Base-by-base conservation (phyloP, 1,140 invertebrate genomes). In the Bicyclus anynana region DNA sequence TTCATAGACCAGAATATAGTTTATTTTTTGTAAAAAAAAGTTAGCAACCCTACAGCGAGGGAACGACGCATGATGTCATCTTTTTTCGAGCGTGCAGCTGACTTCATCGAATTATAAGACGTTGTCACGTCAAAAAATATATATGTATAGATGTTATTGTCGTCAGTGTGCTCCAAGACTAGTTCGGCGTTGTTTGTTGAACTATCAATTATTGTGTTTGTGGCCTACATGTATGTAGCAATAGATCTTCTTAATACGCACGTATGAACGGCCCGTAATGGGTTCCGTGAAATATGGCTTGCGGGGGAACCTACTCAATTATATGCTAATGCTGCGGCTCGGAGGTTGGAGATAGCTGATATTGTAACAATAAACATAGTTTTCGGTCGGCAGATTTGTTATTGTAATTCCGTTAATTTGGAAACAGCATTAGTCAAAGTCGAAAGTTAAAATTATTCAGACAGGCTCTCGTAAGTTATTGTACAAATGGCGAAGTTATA, bases 211-310 rank as follows among this genome's bases (percentile, higher is more conserved):
- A 38, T 16, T 38, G 13, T 38, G 37, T 38, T 38, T 38, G 13
- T 14, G 37, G 37, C 37, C 37, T 38, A 38, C 13, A 38, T 38
- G 5, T 38, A 16, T 14, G 12, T 16, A 10, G 37, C 16, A 38
- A 38, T 38, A 38, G 13, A 38, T 38, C 37, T 38, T 16, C 37
- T 16, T 44, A 44, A 44, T 44, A 44, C 40, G 12, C 40, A 44
- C 17, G 40, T 21, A 21, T 44, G 40, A 44, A 44, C 7, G 3
- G 12, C 0, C 12, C 12, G 40, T 44, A 44, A 44, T 44, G 18
- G 40, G 2, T 20, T 44, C 2, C 40, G 12, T 44, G 13, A 44
- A 44, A 44, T 44, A 44, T 44, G 18, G 40, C 40, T 21, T 40
- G 5, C 40, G 40, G 18, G 20, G 18, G 6, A 21, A 2, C 18